Evolutionary conservation across 2,797 vertebrate genomes (phyloP), one percentile per base, ranked within the genome.

Genomic region (Staurois parvus): DNA sequence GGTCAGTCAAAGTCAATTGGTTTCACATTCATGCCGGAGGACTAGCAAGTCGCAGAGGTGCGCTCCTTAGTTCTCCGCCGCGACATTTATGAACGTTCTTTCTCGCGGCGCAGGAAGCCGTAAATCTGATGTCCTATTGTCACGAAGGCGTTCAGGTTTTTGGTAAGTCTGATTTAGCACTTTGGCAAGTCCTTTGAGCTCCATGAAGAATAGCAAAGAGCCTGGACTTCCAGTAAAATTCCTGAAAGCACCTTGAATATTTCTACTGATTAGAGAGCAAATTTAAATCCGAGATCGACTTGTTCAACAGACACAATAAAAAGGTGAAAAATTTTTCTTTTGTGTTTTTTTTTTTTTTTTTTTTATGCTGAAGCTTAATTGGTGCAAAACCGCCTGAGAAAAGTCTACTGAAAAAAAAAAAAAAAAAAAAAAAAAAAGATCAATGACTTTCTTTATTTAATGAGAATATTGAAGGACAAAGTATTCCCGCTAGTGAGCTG

Each of bases 401-500:
- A 85, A 52, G 28, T 69, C 11, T 48, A 69, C 37, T 52, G 79
- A 79, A 0, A 12, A 12, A 19, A 17, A 17, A 19, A 15, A 42
- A 42, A 42, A 9, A 42, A 42, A 70, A 68, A 32, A 17, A n/a
- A 19, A 42, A 81, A 74, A 40, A 10, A 75, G 72, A 85, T 81
- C 77, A 85, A 85, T 85, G 69, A 67, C 56, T 74, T 85, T 70
- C 67, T 72, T 79, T 85, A n/a, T 69, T 68, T 75, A 85, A 85
- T 85, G 78, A 81, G 72, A 34, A 81, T 75, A 75, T 81, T 81
- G 84, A 85, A 80, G 84, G 84, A 81, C 84, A 85, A 67, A 78
- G 30, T 75, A 85, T 85, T 80, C 84, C 70, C 77, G 21, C 83
- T 84, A 70, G 82, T 42, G 66, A 77, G 59, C 56, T 68, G 29